Conservation (phyloP, 2,888 invertebrate genomes). For the Chirona hameri region DNA sequence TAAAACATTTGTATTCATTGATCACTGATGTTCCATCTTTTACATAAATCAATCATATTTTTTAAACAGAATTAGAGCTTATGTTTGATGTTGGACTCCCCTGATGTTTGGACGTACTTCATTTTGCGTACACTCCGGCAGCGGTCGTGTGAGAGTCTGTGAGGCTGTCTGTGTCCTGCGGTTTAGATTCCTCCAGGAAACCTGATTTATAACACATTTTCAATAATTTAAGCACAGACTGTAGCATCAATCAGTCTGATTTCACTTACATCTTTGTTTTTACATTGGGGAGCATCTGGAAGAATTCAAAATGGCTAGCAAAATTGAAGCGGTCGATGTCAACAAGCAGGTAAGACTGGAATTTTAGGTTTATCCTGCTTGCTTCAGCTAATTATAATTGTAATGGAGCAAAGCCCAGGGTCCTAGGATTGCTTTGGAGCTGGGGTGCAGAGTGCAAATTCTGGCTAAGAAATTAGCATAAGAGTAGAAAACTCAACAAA, state of each 20-base stretch:
- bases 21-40: no score
- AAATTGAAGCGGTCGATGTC: constrained; percentile 6
- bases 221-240: background rate
- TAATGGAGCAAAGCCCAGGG: no score
- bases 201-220: background rate
- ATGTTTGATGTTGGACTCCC: no score
- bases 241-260: no score
- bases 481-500: no score
- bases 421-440: no score
- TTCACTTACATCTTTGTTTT: background rate
- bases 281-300: background rate
- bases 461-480: no score
- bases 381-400: no score
- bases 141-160: background rate
- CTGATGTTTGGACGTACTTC: background rate
- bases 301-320: background rate
- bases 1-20: no score
- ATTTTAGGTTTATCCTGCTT: background rate
- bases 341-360: constrained; percentile 13
- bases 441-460: no score
- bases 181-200: background rate
- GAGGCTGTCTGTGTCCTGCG: background rate
- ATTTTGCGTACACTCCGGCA: background rate
- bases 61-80: no score
- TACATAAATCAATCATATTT: no score